Conservation (phyloP, 2,113 vertebrate species). For the Tor tambroides region DNA sequence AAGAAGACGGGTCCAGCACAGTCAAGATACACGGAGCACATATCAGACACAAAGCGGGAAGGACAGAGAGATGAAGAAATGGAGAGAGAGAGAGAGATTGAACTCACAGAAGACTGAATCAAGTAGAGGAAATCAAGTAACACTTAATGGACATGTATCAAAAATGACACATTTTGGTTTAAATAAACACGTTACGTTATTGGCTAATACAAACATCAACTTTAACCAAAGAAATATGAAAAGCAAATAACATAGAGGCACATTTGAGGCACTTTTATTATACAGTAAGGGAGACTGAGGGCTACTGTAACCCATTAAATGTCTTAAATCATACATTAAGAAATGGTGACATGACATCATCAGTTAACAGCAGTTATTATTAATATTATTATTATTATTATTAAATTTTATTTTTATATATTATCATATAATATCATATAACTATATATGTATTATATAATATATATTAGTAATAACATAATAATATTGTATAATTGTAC, state of each 20-base stretch:
- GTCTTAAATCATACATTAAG: not conserved
- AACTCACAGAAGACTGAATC: constrained; percentile 80
- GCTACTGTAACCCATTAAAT: not conserved
- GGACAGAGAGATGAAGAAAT: constrained; percentile 80
- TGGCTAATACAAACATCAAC: not conserved
- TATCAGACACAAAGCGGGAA: constrained; percentile 82
- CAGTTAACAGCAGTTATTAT: too few relatives aligned
- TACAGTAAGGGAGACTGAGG: not conserved
- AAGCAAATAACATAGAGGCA: not conserved
- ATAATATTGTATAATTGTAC: not conserved
- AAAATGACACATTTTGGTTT: constrained; percentile 70
- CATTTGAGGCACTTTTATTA: not conserved
- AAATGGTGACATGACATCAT: not conserved
- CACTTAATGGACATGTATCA: constrained; percentile 62
- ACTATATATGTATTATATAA: too few relatives aligned
- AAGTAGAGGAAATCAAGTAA: constrained; percentile 72
- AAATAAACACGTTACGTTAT: not conserved
- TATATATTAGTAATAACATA: not conserved
- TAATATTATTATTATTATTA: too few relatives aligned
- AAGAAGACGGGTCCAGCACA: constrained; percentile 78
- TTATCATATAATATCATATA: too few relatives aligned
- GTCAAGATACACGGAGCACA: constrained; percentile 83
- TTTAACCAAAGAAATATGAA: not conserved
- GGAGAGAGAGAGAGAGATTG: constrained; percentile 76
- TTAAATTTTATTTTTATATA: too few relatives aligned